Base-by-base conservation (phyloP, 2,113 vertebrate genomes). In the Podarcis cretensis region DNA sequence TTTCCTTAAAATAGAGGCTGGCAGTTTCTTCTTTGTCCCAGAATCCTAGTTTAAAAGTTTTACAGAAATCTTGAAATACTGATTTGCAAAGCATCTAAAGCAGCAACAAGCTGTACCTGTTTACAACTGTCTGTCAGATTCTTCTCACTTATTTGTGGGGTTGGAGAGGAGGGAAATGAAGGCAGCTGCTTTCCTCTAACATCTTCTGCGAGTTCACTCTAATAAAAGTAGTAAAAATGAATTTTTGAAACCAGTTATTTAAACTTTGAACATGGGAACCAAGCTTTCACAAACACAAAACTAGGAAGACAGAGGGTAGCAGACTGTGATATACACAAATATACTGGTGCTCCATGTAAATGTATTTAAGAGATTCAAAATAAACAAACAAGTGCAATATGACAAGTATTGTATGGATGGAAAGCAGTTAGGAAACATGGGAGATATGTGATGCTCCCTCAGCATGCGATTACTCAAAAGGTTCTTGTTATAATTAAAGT, bases 31-130 rank as follows among this genome's bases (percentile, higher is more conserved):
- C 5, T 30, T 69, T 69, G 23, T n/a, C 30, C 69, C 73, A 74
- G 73, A 74, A 74, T 63, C 18, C 59, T 63, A 76, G 32, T 74
- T 25, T 27, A 40, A 75, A 54, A 59, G 66, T 68, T 68, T 71
- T 32, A 80, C 23, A 37, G n/a, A 63, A 82, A 32, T 68, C 32
- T 20, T 85, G 89, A 73, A 71, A 73, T 0, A 0, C 25, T 37
- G 65, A 88, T 48, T 79, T 89, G 89, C n/a, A 68, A 54, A 66
- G 40, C 63, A 30, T 82, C 54, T 66, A 83, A 82, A n/a, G 73
- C 59, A 83, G 40, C 23, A 87, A 4, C 84, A n/a, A 87, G 83
- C 85, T 91, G 83, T 96, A 97, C 97, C 97, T 97, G 95, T 95
- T 91, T 96, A 83, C 93, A 92, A 76, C 83, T 92, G 86, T 97